Conservation (phyloP, 2,113 vertebrate species). For the Budorcas taxicolor region DNA sequence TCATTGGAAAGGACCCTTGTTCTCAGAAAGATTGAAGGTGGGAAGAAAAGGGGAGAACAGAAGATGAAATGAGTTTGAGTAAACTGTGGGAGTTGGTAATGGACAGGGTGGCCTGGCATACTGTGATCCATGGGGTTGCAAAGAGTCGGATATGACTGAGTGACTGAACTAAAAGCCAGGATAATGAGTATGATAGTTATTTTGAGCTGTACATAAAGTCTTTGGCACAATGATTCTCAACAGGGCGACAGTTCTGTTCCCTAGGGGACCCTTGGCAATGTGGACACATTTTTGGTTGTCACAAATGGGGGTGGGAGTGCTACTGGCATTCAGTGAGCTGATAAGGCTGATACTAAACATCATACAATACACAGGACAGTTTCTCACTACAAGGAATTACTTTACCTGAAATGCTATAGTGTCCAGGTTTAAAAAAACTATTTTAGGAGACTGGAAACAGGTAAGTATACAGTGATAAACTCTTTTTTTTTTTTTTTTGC, state of each 20-base stretch:
- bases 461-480: background rate
- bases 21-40: background rate
- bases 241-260: background rate
- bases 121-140: background rate
- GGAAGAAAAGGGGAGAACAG: background rate
- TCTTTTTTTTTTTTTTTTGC: background rate
- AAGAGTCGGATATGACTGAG: background rate
- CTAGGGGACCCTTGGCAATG: no score
- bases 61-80: background rate
- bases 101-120: background rate
- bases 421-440: background rate
- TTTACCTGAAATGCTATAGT: background rate
- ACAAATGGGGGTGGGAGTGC: background rate
- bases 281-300: background rate
- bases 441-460: background rate
- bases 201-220: background rate
- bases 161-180: background rate
- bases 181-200: background rate
- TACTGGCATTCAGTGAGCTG: background rate
- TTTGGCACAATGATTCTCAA: background rate
- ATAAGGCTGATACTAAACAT: background rate
- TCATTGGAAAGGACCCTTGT: background rate
- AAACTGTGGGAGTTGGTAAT: rapidly evolving
- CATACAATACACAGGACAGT: background rate
- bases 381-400: background rate